Conservation (phyloP, 2,113 vertebrate species). For the Silurus glanis region DNA sequence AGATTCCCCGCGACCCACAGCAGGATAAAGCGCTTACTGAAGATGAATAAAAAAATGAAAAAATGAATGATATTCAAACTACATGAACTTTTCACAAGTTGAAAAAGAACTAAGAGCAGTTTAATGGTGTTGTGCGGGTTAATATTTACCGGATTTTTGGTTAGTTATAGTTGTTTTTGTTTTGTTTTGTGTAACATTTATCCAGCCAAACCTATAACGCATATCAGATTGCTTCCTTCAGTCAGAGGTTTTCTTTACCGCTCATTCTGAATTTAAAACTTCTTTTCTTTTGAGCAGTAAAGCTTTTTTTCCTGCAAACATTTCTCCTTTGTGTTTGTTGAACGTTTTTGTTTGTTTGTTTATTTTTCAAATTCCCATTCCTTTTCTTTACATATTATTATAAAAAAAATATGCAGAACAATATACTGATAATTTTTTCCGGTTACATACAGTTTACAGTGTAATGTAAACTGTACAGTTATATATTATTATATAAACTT, state of each 20-base stretch:
- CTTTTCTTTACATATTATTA: no score
- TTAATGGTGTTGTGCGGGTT: background rate
- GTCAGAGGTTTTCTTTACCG: background rate
- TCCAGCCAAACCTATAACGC: background rate
- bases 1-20: background rate
- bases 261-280: background rate
- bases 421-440: background rate
- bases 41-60: background rate
- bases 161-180: background rate
- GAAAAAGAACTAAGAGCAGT: background rate
- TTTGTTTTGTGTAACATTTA: background rate
- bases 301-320: background rate
- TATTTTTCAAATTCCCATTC: no score
- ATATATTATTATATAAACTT: background rate
- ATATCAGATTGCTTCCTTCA: background rate
- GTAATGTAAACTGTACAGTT: no score
- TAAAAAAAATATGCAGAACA: background rate
- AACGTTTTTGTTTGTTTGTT: background rate
- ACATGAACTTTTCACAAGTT: background rate
- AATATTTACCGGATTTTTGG: background rate
- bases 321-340: background rate
- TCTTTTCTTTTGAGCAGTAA: background rate
- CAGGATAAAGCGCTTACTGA: background rate
- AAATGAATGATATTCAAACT: background rate
- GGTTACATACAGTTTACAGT: background rate